phyloP scores from a whole-genome alignment of 2,888 invertebrate species.

The Rhagophthalmus giganteus region DNA sequence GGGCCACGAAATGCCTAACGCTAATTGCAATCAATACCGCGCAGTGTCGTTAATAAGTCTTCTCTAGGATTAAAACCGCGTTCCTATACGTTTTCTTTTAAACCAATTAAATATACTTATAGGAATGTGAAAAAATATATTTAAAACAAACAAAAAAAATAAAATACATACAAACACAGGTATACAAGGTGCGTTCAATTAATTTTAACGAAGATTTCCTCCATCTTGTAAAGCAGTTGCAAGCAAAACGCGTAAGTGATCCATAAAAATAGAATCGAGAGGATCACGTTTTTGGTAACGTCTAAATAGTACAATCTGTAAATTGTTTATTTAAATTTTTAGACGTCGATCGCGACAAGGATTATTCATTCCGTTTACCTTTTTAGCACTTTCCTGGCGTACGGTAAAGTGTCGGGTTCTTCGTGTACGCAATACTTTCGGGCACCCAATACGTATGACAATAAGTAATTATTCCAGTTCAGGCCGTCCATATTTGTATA shows the following conservation, averaged over 20 bases:
- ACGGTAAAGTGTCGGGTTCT: conserved; percentile 73
- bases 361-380: conserved; percentile 55
- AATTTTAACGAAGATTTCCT: background rate
- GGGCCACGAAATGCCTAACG: too few relatives aligned
- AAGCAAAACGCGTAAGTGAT: conserved; percentile 8
- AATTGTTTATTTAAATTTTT: too few relatives aligned
- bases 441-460: conserved; percentile 78
- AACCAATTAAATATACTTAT: too few relatives aligned
- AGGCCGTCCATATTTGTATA: conserved; percentile 59
- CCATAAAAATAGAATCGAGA: conserved; percentile 43
- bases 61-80: too few relatives aligned
- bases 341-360: too few relatives aligned
- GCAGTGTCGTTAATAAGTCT: too few relatives aligned
- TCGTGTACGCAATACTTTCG: conserved; percentile 84
- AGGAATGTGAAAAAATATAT: too few relatives aligned
- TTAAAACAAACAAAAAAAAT: too few relatives aligned
- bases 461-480: conserved; percentile 68
- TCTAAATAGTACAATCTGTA: conserved; percentile 53
- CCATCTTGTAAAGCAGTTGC: background rate
- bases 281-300: conserved; percentile 43
- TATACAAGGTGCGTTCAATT: too few relatives aligned
- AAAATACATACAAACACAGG: too few relatives aligned
- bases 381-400: conserved; percentile 65
- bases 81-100: too few relatives aligned
- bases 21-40: too few relatives aligned